Conservation (phyloP, 64 coral and sea anemone species). For the Montipora efflorescens region DNA sequence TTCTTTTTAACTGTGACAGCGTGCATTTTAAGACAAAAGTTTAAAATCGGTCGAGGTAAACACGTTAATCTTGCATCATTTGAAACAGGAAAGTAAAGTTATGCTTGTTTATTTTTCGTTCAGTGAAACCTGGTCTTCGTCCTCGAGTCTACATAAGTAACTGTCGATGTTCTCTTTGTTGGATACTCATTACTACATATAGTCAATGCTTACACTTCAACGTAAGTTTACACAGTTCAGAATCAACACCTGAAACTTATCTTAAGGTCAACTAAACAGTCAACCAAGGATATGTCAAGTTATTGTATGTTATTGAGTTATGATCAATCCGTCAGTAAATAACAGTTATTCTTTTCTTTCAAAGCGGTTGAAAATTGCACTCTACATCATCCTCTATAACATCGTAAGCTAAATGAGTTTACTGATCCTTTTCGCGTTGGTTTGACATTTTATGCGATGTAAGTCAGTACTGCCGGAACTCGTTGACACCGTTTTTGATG, state of each 20-base stretch:
- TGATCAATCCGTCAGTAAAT: background rate
- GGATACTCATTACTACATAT: background rate
- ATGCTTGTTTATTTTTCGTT: slow-evolving; percentile 3
- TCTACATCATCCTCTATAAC: background rate
- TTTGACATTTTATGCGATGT: background rate
- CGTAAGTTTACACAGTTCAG: background rate
- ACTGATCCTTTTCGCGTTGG: background rate
- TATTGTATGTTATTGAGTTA: background rate
- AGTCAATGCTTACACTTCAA: background rate
- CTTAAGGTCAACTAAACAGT: background rate
- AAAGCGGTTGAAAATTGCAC: background rate
- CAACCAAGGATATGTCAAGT: background rate
- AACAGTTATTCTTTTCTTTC: background rate
- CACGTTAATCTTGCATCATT: background rate
- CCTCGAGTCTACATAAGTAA: background rate
- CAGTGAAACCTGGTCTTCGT: background rate
- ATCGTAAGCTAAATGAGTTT: background rate
- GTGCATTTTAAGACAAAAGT: background rate
- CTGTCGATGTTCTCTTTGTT: background rate
- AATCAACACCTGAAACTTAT: background rate
- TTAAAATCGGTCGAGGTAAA: background rate
- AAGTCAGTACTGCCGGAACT: background rate
- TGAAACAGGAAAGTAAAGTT: slow-evolving; percentile 27
- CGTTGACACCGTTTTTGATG: background rate
- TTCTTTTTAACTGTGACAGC: no score